Evolutionary conservation across 1,140 invertebrate species (phyloP).

Genomic region (Pachypsylla venusta): DNA sequence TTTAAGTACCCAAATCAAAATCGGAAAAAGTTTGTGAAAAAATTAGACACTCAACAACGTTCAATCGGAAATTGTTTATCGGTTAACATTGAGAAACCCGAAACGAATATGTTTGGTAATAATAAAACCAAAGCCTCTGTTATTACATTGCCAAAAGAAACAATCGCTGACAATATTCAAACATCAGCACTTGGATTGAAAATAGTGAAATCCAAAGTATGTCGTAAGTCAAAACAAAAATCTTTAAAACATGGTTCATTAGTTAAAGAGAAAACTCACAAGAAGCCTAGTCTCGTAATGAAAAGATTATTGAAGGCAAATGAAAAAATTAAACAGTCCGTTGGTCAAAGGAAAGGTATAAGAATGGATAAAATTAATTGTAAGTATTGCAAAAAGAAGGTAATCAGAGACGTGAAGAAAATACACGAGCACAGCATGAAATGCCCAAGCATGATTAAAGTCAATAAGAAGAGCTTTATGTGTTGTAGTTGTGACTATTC

Average conservation of each 20-base stretch:
- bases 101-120: not conserved
- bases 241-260: not conserved
- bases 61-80: not conserved
- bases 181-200: not conserved
- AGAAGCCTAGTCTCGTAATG: not conserved
- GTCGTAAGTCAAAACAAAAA: no score
- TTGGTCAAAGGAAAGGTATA: not conserved
- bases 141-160: not conserved
- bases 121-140: not conserved
- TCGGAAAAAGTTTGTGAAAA: not conserved
- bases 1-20: not conserved
- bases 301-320: not conserved
- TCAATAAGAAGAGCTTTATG: not conserved
- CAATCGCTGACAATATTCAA: not conserved
- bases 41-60: not conserved
- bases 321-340: not conserved
- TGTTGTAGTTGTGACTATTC: conserved; percentile 4
- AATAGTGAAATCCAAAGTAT: no score
- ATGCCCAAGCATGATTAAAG: not conserved
- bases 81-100: no score
- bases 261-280: not conserved
- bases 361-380: conserved; percentile 3
- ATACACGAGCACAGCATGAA: not conserved
- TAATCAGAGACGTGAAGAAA: not conserved
- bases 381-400: not conserved